These are phyloP conservation scores for Eulemur mongoz DNA, from an alignment of 2,797 vertebrate genomes.

Conservation along the genomic window DNA sequence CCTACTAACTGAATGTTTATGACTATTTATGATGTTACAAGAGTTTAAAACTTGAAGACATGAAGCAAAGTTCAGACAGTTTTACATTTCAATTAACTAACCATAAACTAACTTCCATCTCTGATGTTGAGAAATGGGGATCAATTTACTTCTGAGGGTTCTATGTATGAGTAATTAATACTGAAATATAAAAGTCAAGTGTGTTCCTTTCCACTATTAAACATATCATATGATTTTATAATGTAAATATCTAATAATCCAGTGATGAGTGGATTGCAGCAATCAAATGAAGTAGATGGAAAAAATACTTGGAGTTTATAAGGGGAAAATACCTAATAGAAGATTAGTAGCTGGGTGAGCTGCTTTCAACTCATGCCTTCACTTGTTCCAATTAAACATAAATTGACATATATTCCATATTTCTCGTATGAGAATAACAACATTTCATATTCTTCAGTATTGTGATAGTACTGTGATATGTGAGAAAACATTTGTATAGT, in stretches of 20 bases:
- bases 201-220: constrained; percentile 36
- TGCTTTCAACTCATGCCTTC: constrained; percentile 33
- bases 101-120: constrained; percentile 3
- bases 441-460: neutral
- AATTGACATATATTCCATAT: neutral
- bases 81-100: constrained; percentile 51
- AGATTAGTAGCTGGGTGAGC: neutral
- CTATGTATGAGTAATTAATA: constrained; percentile 17
- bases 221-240: neutral
- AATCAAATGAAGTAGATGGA: constrained; percentile 19
- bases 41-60: neutral
- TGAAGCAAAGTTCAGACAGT: constrained; percentile 10
- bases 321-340: constrained; percentile 1
- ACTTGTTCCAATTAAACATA: constrained; percentile 28
- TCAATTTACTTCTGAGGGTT: constrained; percentile 30
- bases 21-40: constrained; percentile 18
- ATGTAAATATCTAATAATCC: constrained; percentile 16
- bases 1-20: neutral
- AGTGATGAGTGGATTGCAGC: constrained; percentile 1
- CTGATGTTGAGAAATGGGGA: constrained; percentile 40
- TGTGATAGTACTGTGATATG: neutral
- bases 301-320: neutral
- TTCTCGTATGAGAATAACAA: neutral
- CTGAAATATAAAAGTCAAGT: constrained; percentile 44
- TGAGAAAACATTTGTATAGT: neutral